phyloP scores from a whole-genome alignment of 2,888 invertebrate genomes.

The Priocnemis perturbator region DNA sequence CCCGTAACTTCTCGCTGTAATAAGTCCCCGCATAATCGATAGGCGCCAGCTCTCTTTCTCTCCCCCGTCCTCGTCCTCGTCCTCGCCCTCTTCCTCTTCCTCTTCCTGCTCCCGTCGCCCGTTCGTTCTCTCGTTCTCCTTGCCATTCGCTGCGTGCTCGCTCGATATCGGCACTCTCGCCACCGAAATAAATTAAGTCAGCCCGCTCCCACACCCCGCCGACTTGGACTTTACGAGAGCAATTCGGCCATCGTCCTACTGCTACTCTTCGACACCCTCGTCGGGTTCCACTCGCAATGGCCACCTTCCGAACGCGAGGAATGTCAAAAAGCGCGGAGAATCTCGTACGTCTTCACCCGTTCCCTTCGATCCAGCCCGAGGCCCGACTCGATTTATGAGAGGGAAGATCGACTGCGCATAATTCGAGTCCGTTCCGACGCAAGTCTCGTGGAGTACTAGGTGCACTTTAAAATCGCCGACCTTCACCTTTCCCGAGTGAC shows the following conservation, averaged over 20 bases:
- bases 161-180: slow-evolving; percentile 8
- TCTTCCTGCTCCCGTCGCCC: slow-evolving; percentile 28
- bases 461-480: too few species aligned
- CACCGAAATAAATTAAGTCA: slow-evolving; percentile 58
- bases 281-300: not conserved
- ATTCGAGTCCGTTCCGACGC: not conserved
- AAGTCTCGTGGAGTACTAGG: too few species aligned
- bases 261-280: slow-evolving; percentile 33
- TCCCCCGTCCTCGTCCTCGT: not conserved
- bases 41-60: slow-evolving; percentile 34
- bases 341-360: not conserved
- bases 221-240: slow-evolving; percentile 47
- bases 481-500: not conserved
- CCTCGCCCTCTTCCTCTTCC: slow-evolving; percentile 6
- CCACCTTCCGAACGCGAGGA: not conserved
- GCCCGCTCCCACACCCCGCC: slow-evolving; percentile 27
- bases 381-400: not conserved
- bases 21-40: slow-evolving; percentile 63
- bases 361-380: not conserved
- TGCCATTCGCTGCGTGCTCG: not conserved
- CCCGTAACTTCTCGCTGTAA: slow-evolving; percentile 52
- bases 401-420: too few species aligned
- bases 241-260: slow-evolving; percentile 40
- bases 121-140: slow-evolving; percentile 37
- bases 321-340: too few species aligned